Evolutionary conservation across 2,113 vertebrate species (phyloP).

Genomic region (Podocnemis expansa): DNA sequence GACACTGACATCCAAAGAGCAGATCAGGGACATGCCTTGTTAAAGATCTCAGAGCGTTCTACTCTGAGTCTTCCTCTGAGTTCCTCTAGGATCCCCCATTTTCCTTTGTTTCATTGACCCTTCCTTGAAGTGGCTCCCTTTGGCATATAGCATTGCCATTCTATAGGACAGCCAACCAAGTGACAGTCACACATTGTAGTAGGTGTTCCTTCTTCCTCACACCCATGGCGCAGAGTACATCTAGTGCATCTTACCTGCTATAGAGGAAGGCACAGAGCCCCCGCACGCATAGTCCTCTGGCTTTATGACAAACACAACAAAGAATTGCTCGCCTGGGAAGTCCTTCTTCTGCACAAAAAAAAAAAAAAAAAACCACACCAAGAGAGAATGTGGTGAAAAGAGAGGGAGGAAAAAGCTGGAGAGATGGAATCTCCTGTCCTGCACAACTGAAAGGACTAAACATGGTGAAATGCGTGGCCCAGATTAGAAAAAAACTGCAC

Average conservation of each 20-base stretch:
- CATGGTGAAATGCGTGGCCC: background rate
- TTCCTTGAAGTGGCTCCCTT: background rate
- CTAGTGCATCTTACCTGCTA: slow-evolving; percentile 70
- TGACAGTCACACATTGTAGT: background rate
- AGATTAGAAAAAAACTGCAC: background rate
- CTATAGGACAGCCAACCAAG: background rate
- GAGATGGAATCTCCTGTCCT: background rate
- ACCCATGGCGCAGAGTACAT: background rate
- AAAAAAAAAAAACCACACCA: too few species aligned
- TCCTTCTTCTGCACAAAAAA: slow-evolving; percentile 78
- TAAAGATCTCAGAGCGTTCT: background rate
- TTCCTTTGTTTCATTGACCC: background rate
- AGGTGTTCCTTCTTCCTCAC: background rate
- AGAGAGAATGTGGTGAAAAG: slow-evolving; percentile 14
- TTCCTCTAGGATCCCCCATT: background rate
- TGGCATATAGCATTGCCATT: background rate
- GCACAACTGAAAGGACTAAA: background rate
- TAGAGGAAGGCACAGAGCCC: slow-evolving; percentile 77
- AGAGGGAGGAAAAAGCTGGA: background rate
- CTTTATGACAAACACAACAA: slow-evolving; percentile 84
- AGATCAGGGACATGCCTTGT: background rate
- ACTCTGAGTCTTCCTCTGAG: background rate
- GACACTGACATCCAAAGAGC: background rate
- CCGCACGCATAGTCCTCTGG: slow-evolving; percentile 85
- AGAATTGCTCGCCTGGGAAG: slow-evolving; percentile 81